phyloP scores from a whole-genome alignment of 2,797 vertebrate genomes.

The Scarus forsteni region DNA sequence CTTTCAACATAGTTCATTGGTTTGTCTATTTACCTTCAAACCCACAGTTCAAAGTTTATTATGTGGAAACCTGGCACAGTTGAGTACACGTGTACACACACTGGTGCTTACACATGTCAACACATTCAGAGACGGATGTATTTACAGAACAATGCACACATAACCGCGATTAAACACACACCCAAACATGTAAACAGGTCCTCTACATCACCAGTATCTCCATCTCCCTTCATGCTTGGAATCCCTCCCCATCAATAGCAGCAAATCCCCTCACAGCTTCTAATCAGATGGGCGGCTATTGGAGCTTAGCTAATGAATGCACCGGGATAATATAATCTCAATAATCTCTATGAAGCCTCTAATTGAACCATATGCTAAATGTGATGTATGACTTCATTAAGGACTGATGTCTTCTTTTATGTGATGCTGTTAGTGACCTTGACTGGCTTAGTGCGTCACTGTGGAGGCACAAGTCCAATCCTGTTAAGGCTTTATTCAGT shows the following conservation, averaged over 20 bases:
- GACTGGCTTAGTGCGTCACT: constrained; percentile 62
- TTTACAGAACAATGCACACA: constrained; percentile 18
- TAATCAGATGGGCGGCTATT: constrained; percentile 77
- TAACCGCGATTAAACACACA: constrained; percentile 29
- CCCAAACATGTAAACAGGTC: constrained; percentile 22
- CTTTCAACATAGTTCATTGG: not conserved
- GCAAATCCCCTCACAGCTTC: constrained; percentile 65
- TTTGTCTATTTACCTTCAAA: constrained; percentile 32
- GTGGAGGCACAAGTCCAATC: constrained; percentile 62
- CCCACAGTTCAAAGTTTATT: not conserved
- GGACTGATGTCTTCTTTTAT: constrained; percentile 68
- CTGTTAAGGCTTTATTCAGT: constrained; percentile 60
- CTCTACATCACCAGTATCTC: constrained; percentile 19
- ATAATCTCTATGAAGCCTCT: constrained; percentile 77
- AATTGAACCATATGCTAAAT: constrained; percentile 80
- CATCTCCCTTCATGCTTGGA: constrained; percentile 44
- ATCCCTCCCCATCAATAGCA: constrained; percentile 64
- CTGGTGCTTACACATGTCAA: constrained; percentile 21
- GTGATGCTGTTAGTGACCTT: constrained; percentile 65
- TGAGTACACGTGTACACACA: not conserved
- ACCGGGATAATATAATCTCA: constrained; percentile 78
- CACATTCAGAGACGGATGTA: not conserved
- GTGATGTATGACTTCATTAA: constrained; percentile 74
- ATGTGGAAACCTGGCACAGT: not conserved
- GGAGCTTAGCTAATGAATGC: constrained; percentile 80